A percentile compares a stretch with the other conserved stretches of the same genome.
Evolutionary conservation across 2,797 vertebrate species (phyloP).

Genomic region (Acanthiza pusilla): DNA sequence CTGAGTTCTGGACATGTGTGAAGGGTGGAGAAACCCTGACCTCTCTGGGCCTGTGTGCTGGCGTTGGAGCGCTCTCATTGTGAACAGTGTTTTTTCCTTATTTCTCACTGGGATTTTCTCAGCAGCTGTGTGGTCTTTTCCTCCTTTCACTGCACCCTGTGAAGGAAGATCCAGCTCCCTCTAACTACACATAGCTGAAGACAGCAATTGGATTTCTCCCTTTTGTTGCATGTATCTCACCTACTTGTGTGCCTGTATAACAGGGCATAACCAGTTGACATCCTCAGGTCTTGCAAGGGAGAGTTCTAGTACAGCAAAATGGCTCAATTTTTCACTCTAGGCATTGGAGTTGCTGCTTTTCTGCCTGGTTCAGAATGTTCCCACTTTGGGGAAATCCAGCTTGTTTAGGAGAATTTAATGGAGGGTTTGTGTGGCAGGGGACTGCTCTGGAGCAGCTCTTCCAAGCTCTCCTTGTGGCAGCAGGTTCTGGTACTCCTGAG

Average conservation of each 20-base stretch:
- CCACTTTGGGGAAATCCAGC: not conserved
- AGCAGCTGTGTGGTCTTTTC: not conserved
- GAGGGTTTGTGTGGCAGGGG: not conserved
- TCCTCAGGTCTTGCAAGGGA: not conserved
- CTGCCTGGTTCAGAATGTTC: not conserved
- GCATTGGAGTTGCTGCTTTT: not conserved
- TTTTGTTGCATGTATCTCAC: rapidly evolving
- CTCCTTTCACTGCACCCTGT: not conserved
- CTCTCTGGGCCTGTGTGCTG: not conserved
- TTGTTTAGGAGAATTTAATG: not conserved
- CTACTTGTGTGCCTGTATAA: not conserved
- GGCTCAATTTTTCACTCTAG: not conserved
- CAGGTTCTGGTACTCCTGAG: not conserved
- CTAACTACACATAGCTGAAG: rapidly evolving
- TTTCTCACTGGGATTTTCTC: not conserved
- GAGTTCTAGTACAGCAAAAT: not conserved
- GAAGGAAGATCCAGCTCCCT: not conserved
- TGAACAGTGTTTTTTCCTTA: not conserved
- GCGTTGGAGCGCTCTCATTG: not conserved
- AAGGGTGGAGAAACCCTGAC: not conserved
- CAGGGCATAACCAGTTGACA: not conserved
- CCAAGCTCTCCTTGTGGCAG: not conserved
- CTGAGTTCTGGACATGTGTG: not conserved
- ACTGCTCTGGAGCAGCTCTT: not conserved
- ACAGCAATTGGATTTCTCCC: rapidly evolving